These are phyloP conservation scores for Erpetoichthys calabaricus DNA, from an alignment of 2,797 vertebrate species.

Conservation along the genomic window DNA sequence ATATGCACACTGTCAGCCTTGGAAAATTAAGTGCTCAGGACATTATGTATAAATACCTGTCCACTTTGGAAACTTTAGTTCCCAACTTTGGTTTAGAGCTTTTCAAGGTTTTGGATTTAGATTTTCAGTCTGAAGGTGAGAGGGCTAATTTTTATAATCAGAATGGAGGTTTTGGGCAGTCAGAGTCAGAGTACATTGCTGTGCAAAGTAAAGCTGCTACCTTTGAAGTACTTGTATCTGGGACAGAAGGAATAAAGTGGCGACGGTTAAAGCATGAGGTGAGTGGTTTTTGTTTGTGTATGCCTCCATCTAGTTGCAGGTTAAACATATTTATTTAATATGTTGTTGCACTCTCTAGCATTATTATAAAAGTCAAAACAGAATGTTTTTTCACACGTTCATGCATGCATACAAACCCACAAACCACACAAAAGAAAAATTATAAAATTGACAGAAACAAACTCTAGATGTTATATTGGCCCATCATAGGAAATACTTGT, in stretches of 20 bases:
- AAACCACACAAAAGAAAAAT: no score
- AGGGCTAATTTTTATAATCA: conserved; percentile 28
- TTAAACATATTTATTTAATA: no score
- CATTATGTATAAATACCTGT: conserved; percentile 79
- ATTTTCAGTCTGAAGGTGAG: conserved; percentile 36
- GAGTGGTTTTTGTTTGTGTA: conserved; percentile 3
- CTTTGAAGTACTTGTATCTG: conserved; percentile 60
- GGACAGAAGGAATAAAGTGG: conserved; percentile 67
- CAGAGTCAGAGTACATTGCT: conserved; percentile 12
- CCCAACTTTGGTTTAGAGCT: conserved; percentile 57
- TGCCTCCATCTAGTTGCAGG: no score
- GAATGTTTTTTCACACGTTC: no score
- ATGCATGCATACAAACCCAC: no score
- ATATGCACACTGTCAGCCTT: conserved; percentile 49
- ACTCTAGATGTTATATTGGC: no score
- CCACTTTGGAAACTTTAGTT: conserved; percentile 69
- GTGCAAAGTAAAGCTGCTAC: conserved; percentile 16
- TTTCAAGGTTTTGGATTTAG: conserved; percentile 39
- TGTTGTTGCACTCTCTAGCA: no score
- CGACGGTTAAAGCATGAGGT: conserved; percentile 32
- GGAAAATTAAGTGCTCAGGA: conserved; percentile 49
- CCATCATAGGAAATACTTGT: no score
- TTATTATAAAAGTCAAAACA: no score
- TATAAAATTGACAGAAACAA: no score
- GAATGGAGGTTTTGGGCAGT: conserved; percentile 5